Evolutionary conservation across 2,797 vertebrate genomes (phyloP).

Genomic region (Botia kubotai): DNA sequence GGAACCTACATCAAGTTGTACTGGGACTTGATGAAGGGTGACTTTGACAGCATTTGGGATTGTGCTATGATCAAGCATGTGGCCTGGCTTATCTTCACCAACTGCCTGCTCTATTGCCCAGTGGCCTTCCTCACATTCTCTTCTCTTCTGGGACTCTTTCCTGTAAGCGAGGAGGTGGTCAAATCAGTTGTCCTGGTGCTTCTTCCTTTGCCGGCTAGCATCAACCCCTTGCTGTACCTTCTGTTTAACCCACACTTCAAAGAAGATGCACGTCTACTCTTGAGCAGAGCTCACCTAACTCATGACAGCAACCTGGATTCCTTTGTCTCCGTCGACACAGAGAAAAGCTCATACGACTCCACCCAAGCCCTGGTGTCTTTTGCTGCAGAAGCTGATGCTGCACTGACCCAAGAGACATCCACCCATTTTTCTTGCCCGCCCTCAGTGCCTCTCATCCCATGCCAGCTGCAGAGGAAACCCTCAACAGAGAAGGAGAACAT

Average conservation of each 20-base stretch:
- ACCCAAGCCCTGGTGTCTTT: slow-evolving; percentile 87
- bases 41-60: slow-evolving; percentile 89
- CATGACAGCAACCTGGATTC: slow-evolving; percentile 74
- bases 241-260: slow-evolving; percentile 88
- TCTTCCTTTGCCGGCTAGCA: slow-evolving; percentile 89
- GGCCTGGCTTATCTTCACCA: slow-evolving; percentile 93
- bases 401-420: slow-evolving; percentile 68
- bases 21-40: slow-evolving; percentile 87
- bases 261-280: slow-evolving; percentile 85
- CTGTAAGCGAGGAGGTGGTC: slow-evolving; percentile 88
- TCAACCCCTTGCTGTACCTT: slow-evolving; percentile 93
- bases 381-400: slow-evolving; percentile 74
- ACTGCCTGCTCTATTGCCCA: slow-evolving; percentile 92
- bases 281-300: slow-evolving; percentile 75
- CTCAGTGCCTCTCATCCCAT: slow-evolving; percentile 82
- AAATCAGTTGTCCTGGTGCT: slow-evolving; percentile 90
- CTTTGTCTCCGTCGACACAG: slow-evolving; percentile 80
- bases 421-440: slow-evolving; percentile 73
- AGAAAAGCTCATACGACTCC: slow-evolving; percentile 92
- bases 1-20: slow-evolving; percentile 91
- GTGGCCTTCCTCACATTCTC: slow-evolving; percentile 94
- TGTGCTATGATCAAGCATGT: slow-evolving; percentile 93
- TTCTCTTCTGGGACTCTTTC: slow-evolving; percentile 88
- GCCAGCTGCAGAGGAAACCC: slow-evolving; percentile 76
- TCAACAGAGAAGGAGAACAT: slow-evolving; percentile 68